Conservation (phyloP, 2,797 vertebrate genomes). For the Graptemys geographica region DNA sequence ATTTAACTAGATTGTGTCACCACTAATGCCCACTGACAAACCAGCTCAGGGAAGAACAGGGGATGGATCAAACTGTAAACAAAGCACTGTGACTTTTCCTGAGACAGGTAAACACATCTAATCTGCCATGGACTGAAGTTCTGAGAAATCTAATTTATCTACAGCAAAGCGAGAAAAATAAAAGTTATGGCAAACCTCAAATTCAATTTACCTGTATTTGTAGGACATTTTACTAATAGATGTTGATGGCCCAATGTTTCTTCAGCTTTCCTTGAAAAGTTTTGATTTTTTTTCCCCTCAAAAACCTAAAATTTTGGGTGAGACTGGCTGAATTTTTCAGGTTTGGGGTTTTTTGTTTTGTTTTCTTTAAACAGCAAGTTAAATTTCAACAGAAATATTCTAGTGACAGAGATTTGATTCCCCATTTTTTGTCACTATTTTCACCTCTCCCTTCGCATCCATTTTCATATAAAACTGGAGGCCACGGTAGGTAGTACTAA, state of each 20-base stretch:
- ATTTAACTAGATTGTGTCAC: not conserved
- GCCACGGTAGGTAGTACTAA: no score
- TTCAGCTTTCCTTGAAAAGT: not conserved
- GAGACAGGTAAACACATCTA: not conserved
- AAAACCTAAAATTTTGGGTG: not conserved
- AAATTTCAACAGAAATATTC: no score
- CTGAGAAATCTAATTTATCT: not conserved
- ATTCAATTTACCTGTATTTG: not conserved
- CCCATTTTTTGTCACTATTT: not conserved
- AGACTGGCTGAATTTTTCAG: not conserved
- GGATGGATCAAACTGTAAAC: not conserved
- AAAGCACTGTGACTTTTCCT: not conserved
- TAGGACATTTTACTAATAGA: not conserved
- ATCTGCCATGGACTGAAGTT: not conserved
- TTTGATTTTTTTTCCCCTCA: not conserved
- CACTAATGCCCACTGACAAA: accelerated
- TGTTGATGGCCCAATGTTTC: not conserved
- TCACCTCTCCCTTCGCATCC: not conserved
- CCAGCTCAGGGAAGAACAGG: not conserved
- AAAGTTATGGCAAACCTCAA: not conserved
- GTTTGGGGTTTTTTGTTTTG: not conserved
- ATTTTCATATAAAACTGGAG: no score
- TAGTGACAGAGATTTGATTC: no score
- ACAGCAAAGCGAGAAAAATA: not conserved
- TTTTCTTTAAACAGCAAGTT: not conserved